phyloP scores from a whole-genome alignment of 1,140 invertebrate genomes.

The Caenorhabditis elegans region WBcel235 BX284605.5:6279501-6280000 shows the following conservation, averaged over 20 bases:
- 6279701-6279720: conserved; percentile 31
- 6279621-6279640: conserved; percentile 48
- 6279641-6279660: conserved; percentile 39
- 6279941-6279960: no score
- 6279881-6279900: conserved; percentile 36
- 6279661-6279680: conserved; percentile 51
- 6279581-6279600: conserved; percentile 52
- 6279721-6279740: conserved; percentile 40
- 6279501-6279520: conserved; percentile 45
- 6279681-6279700: conserved; percentile 52
- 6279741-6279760: conserved; percentile 51
- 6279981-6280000: conserved; percentile 51
- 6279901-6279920: conserved; percentile 42
- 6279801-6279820: conserved; percentile 5
- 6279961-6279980: background rate
- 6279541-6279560: conserved; percentile 49
- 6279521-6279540: conserved; percentile 46
- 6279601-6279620: conserved; percentile 36
- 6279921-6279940: no score
- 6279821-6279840: conserved; percentile 25
- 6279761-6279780: conserved; percentile 45
- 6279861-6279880: conserved; percentile 33
- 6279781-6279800: conserved; percentile 15
- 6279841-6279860: conserved; percentile 26
- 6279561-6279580: conserved; percentile 54